phyloP scores from a whole-genome alignment of 92 coral and sea anemone species.

The Porites evermanni region DNA sequence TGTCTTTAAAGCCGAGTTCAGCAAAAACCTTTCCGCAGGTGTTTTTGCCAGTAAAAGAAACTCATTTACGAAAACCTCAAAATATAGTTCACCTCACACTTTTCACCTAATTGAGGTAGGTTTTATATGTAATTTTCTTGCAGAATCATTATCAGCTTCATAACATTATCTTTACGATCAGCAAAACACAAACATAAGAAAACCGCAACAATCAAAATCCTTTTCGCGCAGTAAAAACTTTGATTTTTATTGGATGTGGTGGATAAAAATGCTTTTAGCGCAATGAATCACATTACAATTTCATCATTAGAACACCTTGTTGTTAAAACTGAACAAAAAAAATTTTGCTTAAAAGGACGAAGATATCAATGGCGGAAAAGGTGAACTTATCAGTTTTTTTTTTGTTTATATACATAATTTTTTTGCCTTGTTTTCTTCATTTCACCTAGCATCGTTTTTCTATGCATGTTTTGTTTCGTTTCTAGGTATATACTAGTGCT shows the following conservation, averaged over 20 bases:
- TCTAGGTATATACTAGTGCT: too few relatives aligned
- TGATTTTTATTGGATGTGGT: not conserved
- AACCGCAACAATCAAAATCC: constrained; percentile 17
- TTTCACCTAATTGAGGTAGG: not conserved
- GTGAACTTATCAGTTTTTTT: constrained; percentile 1
- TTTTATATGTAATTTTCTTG: not conserved
- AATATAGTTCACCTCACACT: not conserved
- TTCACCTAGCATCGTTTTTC: too few relatives aligned
- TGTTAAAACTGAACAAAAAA: not conserved
- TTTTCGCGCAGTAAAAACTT: not conserved
- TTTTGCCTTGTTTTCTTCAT: not conserved
- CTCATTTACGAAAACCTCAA: not conserved
- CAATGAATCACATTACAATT: constrained; percentile 1
- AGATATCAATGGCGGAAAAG: constrained; percentile 31
- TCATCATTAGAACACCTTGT: constrained; percentile 7
- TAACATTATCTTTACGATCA: constrained; percentile 5
- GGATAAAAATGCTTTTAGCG: not conserved
- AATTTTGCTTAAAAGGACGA: not conserved
- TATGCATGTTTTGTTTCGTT: too few relatives aligned
- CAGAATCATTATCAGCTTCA: constrained; percentile 2
- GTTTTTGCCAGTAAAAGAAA: not conserved
- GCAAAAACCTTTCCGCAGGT: constrained; percentile 12
- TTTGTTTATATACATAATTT: constrained; percentile 3
- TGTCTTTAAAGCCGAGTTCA: not conserved
- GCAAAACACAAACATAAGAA: not conserved